A percentile compares a stretch with the other conserved stretches of the same genome.
These are phyloP conservation scores for Ichneumon xanthorius DNA, from an alignment of 2,888 invertebrate species.

Conservation along the genomic window DNA sequence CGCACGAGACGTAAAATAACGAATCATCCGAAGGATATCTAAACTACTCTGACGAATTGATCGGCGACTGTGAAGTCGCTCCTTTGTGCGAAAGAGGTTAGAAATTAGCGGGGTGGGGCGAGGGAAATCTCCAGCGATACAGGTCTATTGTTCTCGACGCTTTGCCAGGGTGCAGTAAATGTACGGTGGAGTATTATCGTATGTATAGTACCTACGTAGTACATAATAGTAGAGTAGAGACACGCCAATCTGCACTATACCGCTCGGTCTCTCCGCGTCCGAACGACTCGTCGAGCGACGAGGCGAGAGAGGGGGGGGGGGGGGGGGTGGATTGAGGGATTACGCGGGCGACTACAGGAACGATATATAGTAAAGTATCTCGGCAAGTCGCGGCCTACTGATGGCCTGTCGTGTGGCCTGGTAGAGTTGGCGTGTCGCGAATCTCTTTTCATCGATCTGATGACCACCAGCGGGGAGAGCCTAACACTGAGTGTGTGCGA, in stretches of 20 bases:
- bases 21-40: not conserved
- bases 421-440: slow-evolving; percentile 78
- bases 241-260: slow-evolving; percentile 40
- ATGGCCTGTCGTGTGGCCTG: slow-evolving; percentile 64
- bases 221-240: slow-evolving; percentile 39
- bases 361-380: slow-evolving; percentile 53
- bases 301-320: not conserved
- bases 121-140: slow-evolving; percentile 28
- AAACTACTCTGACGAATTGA: not conserved
- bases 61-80: not conserved
- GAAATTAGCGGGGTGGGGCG: not conserved
- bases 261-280: slow-evolving; percentile 40
- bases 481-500: slow-evolving; percentile 39
- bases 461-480: slow-evolving; percentile 72
- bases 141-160: slow-evolving; percentile 13
- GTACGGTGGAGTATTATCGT: slow-evolving; percentile 14
- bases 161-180: slow-evolving; percentile 24
- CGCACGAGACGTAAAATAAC: not conserved
- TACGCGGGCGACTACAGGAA: slow-evolving; percentile 58
- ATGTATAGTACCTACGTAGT: slow-evolving; percentile 6
- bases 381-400: slow-evolving; percentile 54
- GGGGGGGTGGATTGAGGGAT: slow-evolving; percentile 36
- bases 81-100: not conserved
- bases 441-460: slow-evolving; percentile 83
- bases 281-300: slow-evolving; percentile 25